Evolutionary conservation across 2,113 vertebrate genomes (phyloP).

Genomic region (Laterallus jamaicensis): DNA sequence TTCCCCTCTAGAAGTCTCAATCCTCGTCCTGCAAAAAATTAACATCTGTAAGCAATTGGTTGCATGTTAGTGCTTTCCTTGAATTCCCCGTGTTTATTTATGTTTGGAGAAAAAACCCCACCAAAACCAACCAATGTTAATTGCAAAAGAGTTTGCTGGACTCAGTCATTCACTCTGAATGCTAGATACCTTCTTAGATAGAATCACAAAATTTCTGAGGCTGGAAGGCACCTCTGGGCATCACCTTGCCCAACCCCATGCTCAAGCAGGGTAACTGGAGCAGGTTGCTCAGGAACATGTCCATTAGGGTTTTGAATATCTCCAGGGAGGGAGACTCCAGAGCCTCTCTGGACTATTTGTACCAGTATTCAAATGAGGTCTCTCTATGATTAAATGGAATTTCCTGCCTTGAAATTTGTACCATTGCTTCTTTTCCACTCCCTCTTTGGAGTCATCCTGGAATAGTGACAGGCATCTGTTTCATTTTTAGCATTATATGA

Average conservation of each 20-base stretch:
- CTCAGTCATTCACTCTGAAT: not conserved
- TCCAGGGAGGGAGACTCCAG: not conserved
- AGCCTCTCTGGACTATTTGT: not conserved
- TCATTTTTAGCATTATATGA: not conserved
- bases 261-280: not conserved
- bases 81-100: not conserved
- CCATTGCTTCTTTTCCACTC: not conserved
- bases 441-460: not conserved
- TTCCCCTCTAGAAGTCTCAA: not conserved
- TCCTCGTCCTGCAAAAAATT: not conserved
- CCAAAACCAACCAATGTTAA: not conserved
- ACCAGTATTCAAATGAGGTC: not conserved
- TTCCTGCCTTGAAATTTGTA: not conserved
- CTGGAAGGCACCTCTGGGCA: not conserved
- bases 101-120: not conserved
- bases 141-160: not conserved
- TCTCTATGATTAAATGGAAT: not conserved
- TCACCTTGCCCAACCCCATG: not conserved
- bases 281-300: not conserved
- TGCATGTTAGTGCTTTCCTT: not conserved
- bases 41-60: not conserved
- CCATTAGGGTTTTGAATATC: not conserved
- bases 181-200: not conserved
- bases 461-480: not conserved
- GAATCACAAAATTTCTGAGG: not conserved